phyloP scores from a whole-genome alignment of 2,888 invertebrate species.

The Andrena camellia region DNA sequence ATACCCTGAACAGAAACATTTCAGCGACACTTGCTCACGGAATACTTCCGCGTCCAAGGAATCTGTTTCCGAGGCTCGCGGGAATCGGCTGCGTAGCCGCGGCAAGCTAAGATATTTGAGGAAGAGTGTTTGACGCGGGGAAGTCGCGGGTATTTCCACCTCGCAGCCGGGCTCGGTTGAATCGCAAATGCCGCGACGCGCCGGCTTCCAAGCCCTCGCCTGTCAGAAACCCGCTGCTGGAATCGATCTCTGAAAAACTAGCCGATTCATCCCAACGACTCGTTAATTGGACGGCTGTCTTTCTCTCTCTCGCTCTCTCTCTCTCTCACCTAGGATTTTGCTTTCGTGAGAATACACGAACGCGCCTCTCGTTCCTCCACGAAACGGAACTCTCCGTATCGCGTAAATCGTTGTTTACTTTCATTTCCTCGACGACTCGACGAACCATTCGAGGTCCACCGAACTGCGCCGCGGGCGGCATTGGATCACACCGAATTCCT shows the following conservation, averaged over 20 bases:
- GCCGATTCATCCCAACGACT: slow-evolving; percentile 2
- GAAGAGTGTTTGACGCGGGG: neutral
- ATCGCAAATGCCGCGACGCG: neutral
- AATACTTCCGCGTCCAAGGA: neutral
- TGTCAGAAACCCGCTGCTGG: slow-evolving; percentile 23
- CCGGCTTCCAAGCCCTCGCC: neutral
- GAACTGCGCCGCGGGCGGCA: neutral
- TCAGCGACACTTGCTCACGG: neutral
- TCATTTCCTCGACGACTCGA: neutral
- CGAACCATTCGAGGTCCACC: neutral
- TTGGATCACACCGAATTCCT: neutral
- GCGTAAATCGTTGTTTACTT: slow-evolving; percentile 25
- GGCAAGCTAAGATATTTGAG: slow-evolving; percentile 1
- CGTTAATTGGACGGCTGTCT: slow-evolving; percentile 15
- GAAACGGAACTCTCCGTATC: slow-evolving; percentile 29
- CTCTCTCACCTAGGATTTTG: slow-evolving; percentile 26
- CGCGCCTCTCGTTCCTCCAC: neutral
- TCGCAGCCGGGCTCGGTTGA: neutral
- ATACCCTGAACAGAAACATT: too few relatives aligned
- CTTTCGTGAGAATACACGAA: slow-evolving; percentile 28
- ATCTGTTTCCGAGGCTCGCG: neutral
- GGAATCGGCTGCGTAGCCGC: neutral
- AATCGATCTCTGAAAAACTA: slow-evolving; percentile 33
- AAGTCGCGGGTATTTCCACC: neutral
- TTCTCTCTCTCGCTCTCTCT: slow-evolving; percentile 5